A percentile compares a stretch with the other conserved stretches of the same genome.
phyloP scores from a whole-genome alignment of 2,797 vertebrate species.

The Heterohyrax brucei region DNA sequence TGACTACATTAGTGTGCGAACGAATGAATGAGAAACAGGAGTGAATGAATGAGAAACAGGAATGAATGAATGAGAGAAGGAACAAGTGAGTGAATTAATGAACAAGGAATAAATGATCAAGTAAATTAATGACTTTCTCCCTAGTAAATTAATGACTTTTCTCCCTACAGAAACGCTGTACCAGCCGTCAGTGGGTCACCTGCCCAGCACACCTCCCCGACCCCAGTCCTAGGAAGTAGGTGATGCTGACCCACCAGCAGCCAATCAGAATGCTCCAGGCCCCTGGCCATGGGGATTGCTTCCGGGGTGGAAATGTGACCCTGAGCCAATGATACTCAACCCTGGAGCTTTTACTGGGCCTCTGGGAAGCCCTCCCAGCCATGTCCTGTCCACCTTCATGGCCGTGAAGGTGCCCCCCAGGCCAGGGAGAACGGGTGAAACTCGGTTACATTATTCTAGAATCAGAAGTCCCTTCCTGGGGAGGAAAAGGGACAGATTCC shows the following conservation, averaged over 20 bases:
- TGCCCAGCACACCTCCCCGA: too few relatives aligned
- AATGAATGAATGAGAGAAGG: too few relatives aligned
- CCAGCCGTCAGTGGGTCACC: too few relatives aligned
- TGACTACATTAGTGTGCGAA: not conserved
- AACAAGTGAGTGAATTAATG: not conserved
- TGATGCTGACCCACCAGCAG: rapidly evolving
- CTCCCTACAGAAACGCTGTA: rapidly evolving
- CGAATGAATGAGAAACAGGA: not conserved
- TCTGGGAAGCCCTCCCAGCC: not conserved
- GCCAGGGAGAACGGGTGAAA: not conserved
- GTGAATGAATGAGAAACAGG: too few relatives aligned
- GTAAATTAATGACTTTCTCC: not conserved
- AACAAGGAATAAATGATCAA: not conserved
- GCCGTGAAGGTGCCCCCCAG: not conserved
- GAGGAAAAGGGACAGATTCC: not conserved
- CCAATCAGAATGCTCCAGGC: not conserved
- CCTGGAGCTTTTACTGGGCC: not conserved
- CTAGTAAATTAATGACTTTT: not conserved
- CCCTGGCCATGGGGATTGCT: not conserved
- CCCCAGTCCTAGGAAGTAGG: rapidly evolving
- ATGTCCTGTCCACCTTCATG: not conserved
- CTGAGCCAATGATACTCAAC: not conserved
- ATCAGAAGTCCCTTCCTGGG: not conserved
- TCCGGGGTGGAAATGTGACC: not conserved
- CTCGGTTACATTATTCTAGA: not conserved